Evolutionary conservation across 92 coral and sea anemone genomes (phyloP), one percentile per base, ranked within the genome.

Genomic region (Heliopora coerulea): DNA sequence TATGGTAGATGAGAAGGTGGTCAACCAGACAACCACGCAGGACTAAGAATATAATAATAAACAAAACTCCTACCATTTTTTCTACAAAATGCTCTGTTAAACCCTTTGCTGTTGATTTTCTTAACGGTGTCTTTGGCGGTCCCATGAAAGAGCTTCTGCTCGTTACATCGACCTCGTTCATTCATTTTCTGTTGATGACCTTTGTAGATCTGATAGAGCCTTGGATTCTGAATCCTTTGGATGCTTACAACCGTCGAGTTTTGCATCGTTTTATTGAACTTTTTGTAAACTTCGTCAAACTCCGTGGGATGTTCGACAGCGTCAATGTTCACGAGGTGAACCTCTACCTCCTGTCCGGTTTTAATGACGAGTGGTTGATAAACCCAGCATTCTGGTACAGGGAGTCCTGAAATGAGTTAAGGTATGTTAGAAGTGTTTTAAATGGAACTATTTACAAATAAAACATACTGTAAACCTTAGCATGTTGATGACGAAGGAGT

Each of bases 31-130:
- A n/a, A n/a, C n/a, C n/a, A n/a, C n/a, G n/a, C n/a, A n/a, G n/a
- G n/a, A n/a, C n/a, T n/a, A n/a, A n/a, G n/a, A n/a, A n/a, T n/a
- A n/a, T n/a, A n/a, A n/a, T n/a, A n/a, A n/a, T n/a, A n/a, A n/a
- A n/a, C n/a, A n/a, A n/a, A n/a, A n/a, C n/a, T n/a, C 67, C 66
- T 64, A 78, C 83, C 83, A 17, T 78, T 78, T 20, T 66, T 78
- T 27, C 83, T 75, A 40, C 75, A 78, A 29, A 12, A 78, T 23
- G 75, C 54, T 66, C 83, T 78, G 67, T 78, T 78, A 34, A 78
- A 78, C 30, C 83, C 75, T 41, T 25, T 28, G 15, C 4, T 37
- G 56, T 78, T 78, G 18, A 78, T 78, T 20, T 35, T 40, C 40
- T 34, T 37, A 13, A 68, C 34, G 18, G 41, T 68, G 13, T 34